These are phyloP conservation scores for Myocastor coypus DNA, from an alignment of 2,113 vertebrate genomes.

Conservation along the genomic window DNA sequence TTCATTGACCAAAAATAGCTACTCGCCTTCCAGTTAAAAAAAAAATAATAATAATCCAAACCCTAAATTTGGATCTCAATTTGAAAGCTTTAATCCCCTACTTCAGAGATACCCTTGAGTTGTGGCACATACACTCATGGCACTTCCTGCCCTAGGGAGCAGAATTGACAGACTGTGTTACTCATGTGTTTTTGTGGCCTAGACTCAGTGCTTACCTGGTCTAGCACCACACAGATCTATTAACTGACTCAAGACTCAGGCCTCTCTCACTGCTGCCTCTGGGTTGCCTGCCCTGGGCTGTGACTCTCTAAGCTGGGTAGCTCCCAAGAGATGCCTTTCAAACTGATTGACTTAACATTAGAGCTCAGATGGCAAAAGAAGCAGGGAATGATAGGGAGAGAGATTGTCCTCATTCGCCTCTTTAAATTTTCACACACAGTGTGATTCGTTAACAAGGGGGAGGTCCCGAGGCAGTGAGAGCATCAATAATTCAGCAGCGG, in stretches of 20 bases:
- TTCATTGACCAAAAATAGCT: background rate
- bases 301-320: background rate
- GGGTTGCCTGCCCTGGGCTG: background rate
- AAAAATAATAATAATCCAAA: background rate
- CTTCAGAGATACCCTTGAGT: background rate
- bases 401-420: slow-evolving; percentile 75
- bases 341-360: slow-evolving; percentile 68
- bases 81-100: background rate
- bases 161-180: background rate
- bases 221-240: background rate
- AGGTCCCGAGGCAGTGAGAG: slow-evolving; percentile 3
- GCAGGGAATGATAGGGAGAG: slow-evolving; percentile 57
- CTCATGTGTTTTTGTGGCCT: background rate
- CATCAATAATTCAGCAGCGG: slow-evolving; percentile 80
- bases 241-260: background rate
- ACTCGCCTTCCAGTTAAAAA: background rate
- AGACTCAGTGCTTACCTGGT: background rate
- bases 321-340: slow-evolving; percentile 62
- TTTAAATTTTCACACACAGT: slow-evolving; percentile 73
- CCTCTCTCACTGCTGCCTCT: background rate
- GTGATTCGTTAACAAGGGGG: slow-evolving; percentile 57
- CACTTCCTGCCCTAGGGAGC: background rate
- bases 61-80: background rate
- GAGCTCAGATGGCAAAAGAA: slow-evolving; percentile 80
- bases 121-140: background rate